These are phyloP conservation scores for Argyrosomus regius DNA, from an alignment of 2,797 vertebrate species.

Conservation along the genomic window DNA sequence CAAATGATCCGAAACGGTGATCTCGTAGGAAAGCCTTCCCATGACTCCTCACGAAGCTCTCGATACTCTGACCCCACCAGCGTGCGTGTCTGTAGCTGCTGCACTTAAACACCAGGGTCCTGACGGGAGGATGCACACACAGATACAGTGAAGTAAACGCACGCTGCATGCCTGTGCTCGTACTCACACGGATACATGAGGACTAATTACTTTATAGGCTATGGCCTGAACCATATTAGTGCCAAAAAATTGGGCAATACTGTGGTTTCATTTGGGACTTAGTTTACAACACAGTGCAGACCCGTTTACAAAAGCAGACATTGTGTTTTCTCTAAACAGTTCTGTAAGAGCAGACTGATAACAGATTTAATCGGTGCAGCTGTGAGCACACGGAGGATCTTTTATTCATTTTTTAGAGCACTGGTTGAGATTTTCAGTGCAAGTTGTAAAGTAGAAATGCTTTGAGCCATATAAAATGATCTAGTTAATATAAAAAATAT, in stretches of 20 bases:
- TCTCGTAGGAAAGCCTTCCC: slow-evolving; percentile 91
- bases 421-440: neutral
- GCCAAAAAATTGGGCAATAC: neutral
- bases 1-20: slow-evolving; percentile 95
- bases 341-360: neutral
- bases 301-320: neutral
- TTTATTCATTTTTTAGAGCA: neutral
- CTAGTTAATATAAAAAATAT: neutral
- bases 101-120: slow-evolving; percentile 96
- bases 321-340: slow-evolving; percentile 5
- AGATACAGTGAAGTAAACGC: neutral
- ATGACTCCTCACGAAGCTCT: slow-evolving; percentile 90
- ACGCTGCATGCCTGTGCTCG: neutral
- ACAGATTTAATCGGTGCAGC: neutral
- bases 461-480: neutral
- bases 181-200: no score
- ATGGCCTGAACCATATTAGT: neutral
- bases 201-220: no score
- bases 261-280: neutral
- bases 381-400: neutral
- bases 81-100: slow-evolving; percentile 94
- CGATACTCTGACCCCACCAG: slow-evolving; percentile 97
- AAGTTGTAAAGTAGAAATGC: neutral
- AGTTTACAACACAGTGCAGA: neutral
- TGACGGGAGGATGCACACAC: slow-evolving; percentile 59